Base-by-base conservation (phyloP, 2,888 invertebrate genomes). In the Sussaba pulchella region DNA sequence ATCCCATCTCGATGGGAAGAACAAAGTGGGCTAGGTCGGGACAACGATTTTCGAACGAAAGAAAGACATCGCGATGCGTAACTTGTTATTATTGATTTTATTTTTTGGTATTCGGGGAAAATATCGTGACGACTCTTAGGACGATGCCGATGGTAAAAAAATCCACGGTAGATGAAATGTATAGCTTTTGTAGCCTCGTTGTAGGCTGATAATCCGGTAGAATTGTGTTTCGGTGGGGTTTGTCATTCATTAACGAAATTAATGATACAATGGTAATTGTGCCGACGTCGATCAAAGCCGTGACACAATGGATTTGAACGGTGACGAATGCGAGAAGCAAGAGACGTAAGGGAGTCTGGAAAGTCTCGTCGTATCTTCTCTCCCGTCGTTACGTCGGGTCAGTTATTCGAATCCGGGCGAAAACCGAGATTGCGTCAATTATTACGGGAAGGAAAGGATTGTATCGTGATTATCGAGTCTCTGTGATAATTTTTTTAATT, bases 1-100 rank as follows among this genome's bases (percentile, higher is more conserved):
- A 74, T 74, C 47, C 39, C 52, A 17, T 39, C 52, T 43, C 73
- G 50, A 50, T 61, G 52, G 47, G 31, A 26, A 57, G 54, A 9
- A 31, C 54, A 14, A 14, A 63, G 71, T 86, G 80, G 71, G 79
- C 66, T 71, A 84, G 87, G 83, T 86, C 83, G 63, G 31, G 82
- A 83, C 74, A 79, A 83, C 81, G 63, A 78, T 81, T 78, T 83
- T 74, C 21, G 63, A 79, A 63, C 43, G 73, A 69, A 74, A 69
- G 64, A 72, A 19, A 39, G 50, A 19, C 10, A 47, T 17, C n/a
- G 17, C n/a, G 19, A 4, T 31, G 36, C n/a, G 21, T 24, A 36
- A 4, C 50, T 5, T 21, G 17, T 17, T 6, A 17, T 39, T 50
- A 67, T 67, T 36, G 39, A n/a, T 41, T 59, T 21, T 43, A 26